Base-by-base conservation (phyloP, 2,888 invertebrate genomes). In the Malacosoma neustria region DNA sequence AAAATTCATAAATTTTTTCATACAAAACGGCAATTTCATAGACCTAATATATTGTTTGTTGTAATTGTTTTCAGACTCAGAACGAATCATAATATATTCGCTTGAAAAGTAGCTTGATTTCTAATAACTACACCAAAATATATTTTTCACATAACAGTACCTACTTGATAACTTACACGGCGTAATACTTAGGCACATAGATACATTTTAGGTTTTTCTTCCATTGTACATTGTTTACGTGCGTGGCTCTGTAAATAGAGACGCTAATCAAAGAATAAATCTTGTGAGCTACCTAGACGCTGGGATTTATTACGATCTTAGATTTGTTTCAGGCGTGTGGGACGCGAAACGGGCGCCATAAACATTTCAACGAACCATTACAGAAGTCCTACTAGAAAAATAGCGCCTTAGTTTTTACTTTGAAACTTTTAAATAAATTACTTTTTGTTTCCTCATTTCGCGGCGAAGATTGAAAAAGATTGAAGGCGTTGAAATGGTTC, bases 341-440 rank as follows among this genome's bases (percentile, higher is more conserved):
- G 54, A 63, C 63, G 53, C 57, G 57, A 61, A 61, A 52, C 60
- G 57, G 54, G 55, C 54, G 66, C 75, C 59, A 76, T 76, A 79
- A 77, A 79, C 75, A 76, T 76, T 71, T 77, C 74, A 71, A 49
- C 66, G 55, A 57, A 57, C 74, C 73, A 72, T 77, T 75, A 75
- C 66, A 54, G 66, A 59, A 55, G 61, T 54, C 58, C 57, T 51
- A 48, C 60, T 43, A 61, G 63, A 69, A 66, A 69, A 72, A 72
- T 65, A 58, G 62, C 61, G 60, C 54, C 64, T 65, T 69, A 62
- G 68, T 66, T 72, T 60, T 65, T 61, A 53, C 51, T 61, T 63
- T 61, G 54, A 59, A 68, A 74, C 59, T 72, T 74, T 70, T 64
- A 70, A 69, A 69, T 58, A 59, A 64, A 65, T 72, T 67, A 67